These are phyloP conservation scores for Chouioia cunea DNA, from an alignment of 2,888 invertebrate species.

Conservation along the genomic window DNA sequence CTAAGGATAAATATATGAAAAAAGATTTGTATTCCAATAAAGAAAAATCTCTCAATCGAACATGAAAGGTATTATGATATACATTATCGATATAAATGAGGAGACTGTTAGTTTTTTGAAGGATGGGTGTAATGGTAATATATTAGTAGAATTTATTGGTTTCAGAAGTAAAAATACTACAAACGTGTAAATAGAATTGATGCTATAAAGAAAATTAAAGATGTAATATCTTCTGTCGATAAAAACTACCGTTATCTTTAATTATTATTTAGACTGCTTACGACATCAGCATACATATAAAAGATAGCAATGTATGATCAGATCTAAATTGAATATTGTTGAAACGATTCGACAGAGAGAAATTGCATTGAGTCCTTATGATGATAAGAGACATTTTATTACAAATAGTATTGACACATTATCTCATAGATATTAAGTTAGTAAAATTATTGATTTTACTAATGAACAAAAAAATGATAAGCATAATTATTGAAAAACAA, in stretches of 20 bases:
- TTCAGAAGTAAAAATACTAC: too few relatives aligned
- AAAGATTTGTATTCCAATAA: too few relatives aligned
- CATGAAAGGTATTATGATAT: slow-evolving; percentile 16
- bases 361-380: slow-evolving; percentile 7
- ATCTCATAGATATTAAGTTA: neutral
- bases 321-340: neutral
- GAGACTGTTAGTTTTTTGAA: slow-evolving; percentile 59
- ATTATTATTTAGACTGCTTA: slow-evolving; percentile 24
- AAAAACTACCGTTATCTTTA: neutral
- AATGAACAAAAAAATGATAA: too few relatives aligned
- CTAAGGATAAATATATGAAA: too few relatives aligned
- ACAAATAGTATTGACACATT: neutral
- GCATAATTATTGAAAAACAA: too few relatives aligned
- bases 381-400: slow-evolving; percentile 2
- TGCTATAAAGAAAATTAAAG: slow-evolving; percentile 44
- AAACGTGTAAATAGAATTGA: slow-evolving; percentile 21
- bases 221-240: neutral
- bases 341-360: neutral
- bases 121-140: too few relatives aligned
- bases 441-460: too few relatives aligned
- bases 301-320: slow-evolving; percentile 5
- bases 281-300: neutral
- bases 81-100: slow-evolving; percentile 12
- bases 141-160: too few relatives aligned
- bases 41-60: too few relatives aligned